These are phyloP conservation scores for Gryon sp. DNA, from an alignment of 1,140 invertebrate genomes.

Conservation along the genomic window DNA sequence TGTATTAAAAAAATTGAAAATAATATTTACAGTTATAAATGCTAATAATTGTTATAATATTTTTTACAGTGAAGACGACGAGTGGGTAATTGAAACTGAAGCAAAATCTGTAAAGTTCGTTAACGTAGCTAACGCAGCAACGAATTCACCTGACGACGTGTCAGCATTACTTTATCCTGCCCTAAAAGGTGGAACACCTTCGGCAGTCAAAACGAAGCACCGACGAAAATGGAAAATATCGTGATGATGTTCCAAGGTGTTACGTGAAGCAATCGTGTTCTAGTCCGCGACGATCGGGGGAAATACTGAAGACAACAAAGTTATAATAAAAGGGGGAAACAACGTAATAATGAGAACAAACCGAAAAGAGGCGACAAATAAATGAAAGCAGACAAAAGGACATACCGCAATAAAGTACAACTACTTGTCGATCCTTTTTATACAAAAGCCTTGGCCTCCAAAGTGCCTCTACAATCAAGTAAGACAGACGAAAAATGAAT, in stretches of 20 bases:
- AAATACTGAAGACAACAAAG: conserved; percentile 52
- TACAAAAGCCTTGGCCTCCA: conserved; percentile 64
- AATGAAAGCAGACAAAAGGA: conserved; percentile 18
- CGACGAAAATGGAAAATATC: conserved; percentile 73
- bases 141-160: conserved; percentile 74
- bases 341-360: conserved; percentile 15
- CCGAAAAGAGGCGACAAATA: conserved; percentile 3
- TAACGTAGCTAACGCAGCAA: conserved; percentile 78
- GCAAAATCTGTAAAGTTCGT: conserved; percentile 79
- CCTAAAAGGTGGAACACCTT: conserved; percentile 59
- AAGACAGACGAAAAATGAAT: conserved; percentile 25
- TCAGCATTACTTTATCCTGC: conserved; percentile 70
- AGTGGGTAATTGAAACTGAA: conserved; percentile 83
- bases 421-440: conserved; percentile 63
- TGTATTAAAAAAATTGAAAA: too few species aligned
- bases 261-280: conserved; percentile 57
- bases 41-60: too few species aligned
- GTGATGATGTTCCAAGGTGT: conserved; percentile 43
- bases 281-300: conserved; percentile 65
- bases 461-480: conserved; percentile 62
- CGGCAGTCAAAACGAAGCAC: conserved; percentile 68
- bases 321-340: neutral
- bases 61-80: conserved; percentile 80
- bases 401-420: conserved; percentile 59
- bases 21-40: conserved; percentile 69